Evolutionary conservation across 2,888 invertebrate species (phyloP).

Genomic region (Coecobrya sp.): DNA sequence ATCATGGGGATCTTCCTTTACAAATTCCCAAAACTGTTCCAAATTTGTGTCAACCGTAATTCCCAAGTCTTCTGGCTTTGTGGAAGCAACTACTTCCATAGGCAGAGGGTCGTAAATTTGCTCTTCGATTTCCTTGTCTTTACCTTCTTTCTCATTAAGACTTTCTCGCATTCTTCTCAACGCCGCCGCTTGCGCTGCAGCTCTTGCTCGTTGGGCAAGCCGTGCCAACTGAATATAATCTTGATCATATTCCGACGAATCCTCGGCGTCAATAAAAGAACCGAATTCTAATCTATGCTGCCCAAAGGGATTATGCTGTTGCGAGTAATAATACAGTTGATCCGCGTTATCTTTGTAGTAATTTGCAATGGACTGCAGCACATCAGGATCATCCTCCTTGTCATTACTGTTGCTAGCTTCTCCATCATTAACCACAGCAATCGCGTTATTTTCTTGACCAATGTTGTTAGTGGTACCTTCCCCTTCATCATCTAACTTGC

Average conservation of each 20-base stretch:
- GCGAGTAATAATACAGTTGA: constrained; percentile 82
- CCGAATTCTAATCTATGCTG: constrained; percentile 84
- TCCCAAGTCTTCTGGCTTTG: constrained; percentile 77
- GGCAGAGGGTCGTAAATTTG: constrained; percentile 85
- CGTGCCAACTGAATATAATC: constrained; percentile 84
- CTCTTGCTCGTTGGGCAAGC: constrained; percentile 83
- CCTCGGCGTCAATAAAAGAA: constrained; percentile 74
- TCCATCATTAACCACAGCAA: neutral
- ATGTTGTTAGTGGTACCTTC: neutral
- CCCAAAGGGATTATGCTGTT: constrained; percentile 82
- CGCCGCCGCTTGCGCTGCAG: constrained; percentile 82
- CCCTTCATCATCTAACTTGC: constrained; percentile 46
- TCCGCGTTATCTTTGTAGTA: constrained; percentile 84
- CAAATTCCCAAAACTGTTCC: constrained; percentile 87
- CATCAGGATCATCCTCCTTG: constrained; percentile 40
- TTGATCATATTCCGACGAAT: constrained; percentile 76
- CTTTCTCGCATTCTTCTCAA: constrained; percentile 65
- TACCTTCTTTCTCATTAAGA: constrained; percentile 72
- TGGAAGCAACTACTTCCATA: constrained; percentile 85
- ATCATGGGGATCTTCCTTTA: constrained; percentile 87
- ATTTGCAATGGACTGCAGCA: constrained; percentile 81
- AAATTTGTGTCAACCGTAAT: constrained; percentile 83
- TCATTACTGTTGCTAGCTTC: neutral
- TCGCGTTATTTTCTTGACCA: neutral
- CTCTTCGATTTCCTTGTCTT: constrained; percentile 72